Evolutionary conservation across 2,888 invertebrate species (phyloP).

Genomic region (Troides aeacus): DNA sequence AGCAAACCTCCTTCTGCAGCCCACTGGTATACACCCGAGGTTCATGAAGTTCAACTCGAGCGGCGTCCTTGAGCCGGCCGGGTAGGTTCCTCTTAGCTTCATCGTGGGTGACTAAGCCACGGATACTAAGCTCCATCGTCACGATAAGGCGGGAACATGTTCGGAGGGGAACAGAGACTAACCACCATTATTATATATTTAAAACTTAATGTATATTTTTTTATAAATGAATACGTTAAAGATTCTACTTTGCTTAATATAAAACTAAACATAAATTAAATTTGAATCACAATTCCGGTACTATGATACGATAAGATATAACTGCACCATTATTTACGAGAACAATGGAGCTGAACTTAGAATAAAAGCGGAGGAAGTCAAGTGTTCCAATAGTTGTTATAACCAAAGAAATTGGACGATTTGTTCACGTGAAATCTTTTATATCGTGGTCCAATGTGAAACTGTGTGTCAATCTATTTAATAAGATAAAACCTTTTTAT

Average conservation of each 20-base stretch:
- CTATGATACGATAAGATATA: neutral
- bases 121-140: too few relatives aligned
- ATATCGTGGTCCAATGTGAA: constrained; percentile 13
- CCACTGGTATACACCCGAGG: too few relatives aligned
- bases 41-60: too few relatives aligned
- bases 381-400: constrained; percentile 9
- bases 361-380: constrained; percentile 6
- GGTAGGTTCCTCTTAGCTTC: too few relatives aligned
- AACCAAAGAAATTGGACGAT: constrained; percentile 22
- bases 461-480: neutral
- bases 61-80: too few relatives aligned
- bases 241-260: neutral
- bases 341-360: constrained; percentile 1
- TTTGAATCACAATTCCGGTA: neutral
- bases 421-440: constrained; percentile 2
- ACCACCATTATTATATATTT: too few relatives aligned
- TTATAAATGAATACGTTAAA: neutral
- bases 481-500: neutral
- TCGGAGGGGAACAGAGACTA: too few relatives aligned
- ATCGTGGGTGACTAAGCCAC: too few relatives aligned
- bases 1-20: too few relatives aligned
- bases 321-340: neutral
- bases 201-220: neutral
- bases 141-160: too few relatives aligned
- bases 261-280: neutral